phyloP scores from a whole-genome alignment of 2,888 invertebrate genomes.

The Herminia tarsipennalis region DNA sequence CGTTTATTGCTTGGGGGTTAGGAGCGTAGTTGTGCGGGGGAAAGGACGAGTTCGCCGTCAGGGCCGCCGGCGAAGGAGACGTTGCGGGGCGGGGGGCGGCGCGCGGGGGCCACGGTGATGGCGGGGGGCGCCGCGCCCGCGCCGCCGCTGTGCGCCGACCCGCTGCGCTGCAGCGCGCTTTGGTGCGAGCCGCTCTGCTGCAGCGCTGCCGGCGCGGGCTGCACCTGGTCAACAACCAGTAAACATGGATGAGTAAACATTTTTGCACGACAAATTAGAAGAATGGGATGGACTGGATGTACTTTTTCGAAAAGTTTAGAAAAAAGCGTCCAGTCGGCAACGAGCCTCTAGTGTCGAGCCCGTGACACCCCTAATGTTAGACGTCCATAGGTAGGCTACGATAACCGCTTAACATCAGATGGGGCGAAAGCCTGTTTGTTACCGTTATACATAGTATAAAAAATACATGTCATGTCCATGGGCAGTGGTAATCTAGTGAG shows the following conservation, averaged over 20 bases:
- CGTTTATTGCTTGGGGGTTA: constrained; percentile 76
- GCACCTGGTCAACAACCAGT: constrained; percentile 27
- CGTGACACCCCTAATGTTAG: too few species aligned
- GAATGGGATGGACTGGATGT: too few species aligned
- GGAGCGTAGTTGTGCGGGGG: constrained; percentile 87
- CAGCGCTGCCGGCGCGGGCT: constrained; percentile 41
- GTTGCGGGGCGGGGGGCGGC: constrained; percentile 75
- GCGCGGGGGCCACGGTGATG: constrained; percentile 43
- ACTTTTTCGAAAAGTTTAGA: too few species aligned
- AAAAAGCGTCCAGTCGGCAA: too few species aligned
- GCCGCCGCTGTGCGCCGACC: constrained; percentile 26
- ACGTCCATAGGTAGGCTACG: too few species aligned
- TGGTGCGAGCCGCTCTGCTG: constrained; percentile 46
- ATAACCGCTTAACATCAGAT: too few species aligned
- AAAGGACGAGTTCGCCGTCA: constrained; percentile 87
- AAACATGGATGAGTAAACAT: not conserved
- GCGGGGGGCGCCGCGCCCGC: constrained; percentile 48
- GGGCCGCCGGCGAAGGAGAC: constrained; percentile 81
- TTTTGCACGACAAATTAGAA: too few species aligned
- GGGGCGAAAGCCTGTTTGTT: too few species aligned
- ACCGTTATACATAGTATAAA: too few species aligned
- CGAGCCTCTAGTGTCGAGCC: too few species aligned
- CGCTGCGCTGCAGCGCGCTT: constrained; percentile 53
- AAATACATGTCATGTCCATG: too few species aligned
- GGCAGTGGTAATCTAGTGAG: too few species aligned